Percentiles rank a stretch among this genome's conserved stretches.
These are phyloP conservation scores for Nibea albiflora DNA, from an alignment of 2,113 vertebrate species.

Conservation along the genomic window DNA sequence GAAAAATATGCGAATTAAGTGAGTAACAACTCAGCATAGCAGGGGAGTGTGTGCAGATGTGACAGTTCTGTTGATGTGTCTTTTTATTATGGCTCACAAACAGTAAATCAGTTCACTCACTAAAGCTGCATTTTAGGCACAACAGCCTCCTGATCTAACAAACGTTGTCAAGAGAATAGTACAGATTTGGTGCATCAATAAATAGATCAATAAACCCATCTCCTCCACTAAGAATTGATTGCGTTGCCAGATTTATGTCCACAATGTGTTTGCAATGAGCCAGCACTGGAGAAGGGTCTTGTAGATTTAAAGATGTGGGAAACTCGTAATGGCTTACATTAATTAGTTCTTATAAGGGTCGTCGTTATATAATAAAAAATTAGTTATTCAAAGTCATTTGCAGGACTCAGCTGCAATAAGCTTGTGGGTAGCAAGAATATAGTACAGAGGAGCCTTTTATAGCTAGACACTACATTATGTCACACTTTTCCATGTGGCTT, in stretches of 20 bases:
- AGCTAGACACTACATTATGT: background rate
- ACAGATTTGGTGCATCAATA: background rate
- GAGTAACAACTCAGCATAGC: background rate
- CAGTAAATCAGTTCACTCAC: background rate
- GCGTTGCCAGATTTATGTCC: background rate
- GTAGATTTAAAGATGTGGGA: background rate
- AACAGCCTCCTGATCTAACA: background rate
- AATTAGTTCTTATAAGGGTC: background rate
- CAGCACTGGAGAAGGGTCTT: too few relatives aligned
- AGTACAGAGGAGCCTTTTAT: background rate
- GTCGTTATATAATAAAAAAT: background rate
- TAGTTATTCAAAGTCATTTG: background rate
- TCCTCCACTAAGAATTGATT: background rate
- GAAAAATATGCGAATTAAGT: background rate
- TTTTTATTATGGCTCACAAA: background rate
- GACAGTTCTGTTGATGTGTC: background rate
- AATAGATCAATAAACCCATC: background rate
- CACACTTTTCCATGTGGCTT: background rate
- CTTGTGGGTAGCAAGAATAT: background rate
- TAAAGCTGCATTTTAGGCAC: background rate
- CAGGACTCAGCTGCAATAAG: background rate
- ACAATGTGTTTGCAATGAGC: background rate
- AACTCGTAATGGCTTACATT: background rate
- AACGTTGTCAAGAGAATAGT: background rate
- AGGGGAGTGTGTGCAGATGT: background rate